Evolutionary conservation across 1,140 invertebrate genomes (phyloP).

Genomic region (Ditylenchus dipsaci): DNA sequence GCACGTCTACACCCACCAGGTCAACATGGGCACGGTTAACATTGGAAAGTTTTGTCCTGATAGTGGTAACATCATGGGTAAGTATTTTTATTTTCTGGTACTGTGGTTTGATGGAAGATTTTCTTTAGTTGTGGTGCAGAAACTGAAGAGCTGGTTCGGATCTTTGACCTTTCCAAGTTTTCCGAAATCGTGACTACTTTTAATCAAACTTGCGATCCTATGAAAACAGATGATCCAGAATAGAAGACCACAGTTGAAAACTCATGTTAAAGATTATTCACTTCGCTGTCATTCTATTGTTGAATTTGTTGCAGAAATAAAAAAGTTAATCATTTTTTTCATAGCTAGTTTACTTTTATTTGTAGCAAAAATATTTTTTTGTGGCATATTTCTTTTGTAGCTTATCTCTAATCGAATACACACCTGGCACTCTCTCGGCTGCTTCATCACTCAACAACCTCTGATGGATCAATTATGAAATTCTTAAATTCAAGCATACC

Average conservation of each 20-base stretch:
- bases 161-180: slow-evolving; percentile 2
- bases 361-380: background rate
- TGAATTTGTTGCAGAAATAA: background rate
- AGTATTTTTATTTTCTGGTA: too few relatives aligned
- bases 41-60: slow-evolving; percentile 29
- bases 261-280: background rate
- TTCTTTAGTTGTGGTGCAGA: slow-evolving; percentile 16
- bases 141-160: slow-evolving; percentile 22
- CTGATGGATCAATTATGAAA: too few relatives aligned
- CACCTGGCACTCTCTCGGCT: too few relatives aligned
- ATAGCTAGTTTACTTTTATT: too few relatives aligned
- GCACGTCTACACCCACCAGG: slow-evolving; percentile 16
- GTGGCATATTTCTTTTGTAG: background rate
- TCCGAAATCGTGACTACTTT: background rate
- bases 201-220: background rate
- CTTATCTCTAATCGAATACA: too few relatives aligned
- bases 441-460: too few relatives aligned
- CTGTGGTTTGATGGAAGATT: too few relatives aligned
- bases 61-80: slow-evolving; percentile 1
- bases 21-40: slow-evolving; percentile 24
- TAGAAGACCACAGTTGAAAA: background rate
- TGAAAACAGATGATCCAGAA: background rate
- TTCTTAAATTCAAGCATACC: too few relatives aligned
- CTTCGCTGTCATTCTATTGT: background rate
- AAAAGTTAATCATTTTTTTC: background rate